phyloP scores from a whole-genome alignment of 2,113 vertebrate species.

The Malurus cyaneus region DNA sequence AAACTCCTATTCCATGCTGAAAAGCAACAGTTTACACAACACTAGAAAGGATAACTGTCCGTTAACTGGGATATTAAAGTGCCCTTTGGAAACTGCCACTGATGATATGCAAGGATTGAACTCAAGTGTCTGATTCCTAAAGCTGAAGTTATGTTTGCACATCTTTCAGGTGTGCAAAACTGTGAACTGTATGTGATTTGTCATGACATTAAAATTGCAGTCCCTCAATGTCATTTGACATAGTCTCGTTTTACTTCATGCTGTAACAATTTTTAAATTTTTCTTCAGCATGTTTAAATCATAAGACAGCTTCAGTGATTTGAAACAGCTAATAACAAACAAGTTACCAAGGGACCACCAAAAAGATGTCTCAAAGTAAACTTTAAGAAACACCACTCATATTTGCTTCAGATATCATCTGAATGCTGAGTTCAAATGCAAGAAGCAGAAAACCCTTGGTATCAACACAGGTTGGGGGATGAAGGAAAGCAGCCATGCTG shows the following conservation, averaged over 20 bases:
- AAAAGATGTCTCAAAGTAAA: neutral
- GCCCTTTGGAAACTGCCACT: neutral
- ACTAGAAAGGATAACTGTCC: neutral
- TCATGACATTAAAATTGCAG: neutral
- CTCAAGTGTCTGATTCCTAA: neutral
- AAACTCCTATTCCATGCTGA: neutral
- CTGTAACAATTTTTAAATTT: neutral
- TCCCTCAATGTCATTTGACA: neutral
- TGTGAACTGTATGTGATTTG: neutral
- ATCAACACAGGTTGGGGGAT: neutral
- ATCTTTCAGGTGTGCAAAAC: neutral
- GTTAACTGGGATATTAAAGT: neutral
- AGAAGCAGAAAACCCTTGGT: neutral
- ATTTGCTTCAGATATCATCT: neutral
- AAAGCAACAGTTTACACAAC: neutral
- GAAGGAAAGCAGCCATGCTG: fast-evolving
- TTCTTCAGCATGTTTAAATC: neutral
- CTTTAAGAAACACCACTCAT: fast-evolving
- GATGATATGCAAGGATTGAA: neutral
- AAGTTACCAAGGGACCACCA: neutral
- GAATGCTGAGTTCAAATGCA: neutral
- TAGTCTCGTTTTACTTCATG: neutral
- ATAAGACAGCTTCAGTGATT: neutral
- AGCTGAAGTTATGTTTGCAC: neutral
- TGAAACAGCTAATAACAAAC: neutral